phyloP scores from a whole-genome alignment of 2,113 vertebrate genomes.

The Sisor rabdophorus region DNA sequence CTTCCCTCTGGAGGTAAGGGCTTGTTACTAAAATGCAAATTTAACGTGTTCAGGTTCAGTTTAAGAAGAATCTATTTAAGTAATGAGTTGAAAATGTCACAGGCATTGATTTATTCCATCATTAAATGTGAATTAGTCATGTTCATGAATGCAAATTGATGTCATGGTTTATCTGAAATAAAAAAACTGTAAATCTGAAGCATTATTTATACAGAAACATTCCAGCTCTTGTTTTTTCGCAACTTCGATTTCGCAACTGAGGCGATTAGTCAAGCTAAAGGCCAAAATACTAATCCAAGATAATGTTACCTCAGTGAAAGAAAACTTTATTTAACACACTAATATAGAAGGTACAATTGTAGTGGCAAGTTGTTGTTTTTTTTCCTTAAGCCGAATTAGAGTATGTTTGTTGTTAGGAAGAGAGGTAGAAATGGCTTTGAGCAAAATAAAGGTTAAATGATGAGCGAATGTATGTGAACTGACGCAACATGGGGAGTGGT shows the following conservation, averaged over 20 bases:
- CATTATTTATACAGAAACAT: not conserved
- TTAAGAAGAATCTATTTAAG: not conserved
- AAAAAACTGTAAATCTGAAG: not conserved
- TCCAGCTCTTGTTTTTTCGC: not conserved
- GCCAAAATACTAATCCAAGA: not conserved
- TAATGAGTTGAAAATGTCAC: not conserved
- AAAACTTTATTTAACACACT: not conserved
- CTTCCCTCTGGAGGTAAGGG: conserved; percentile 79
- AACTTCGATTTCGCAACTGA: too few species aligned
- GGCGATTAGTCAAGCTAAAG: not conserved
- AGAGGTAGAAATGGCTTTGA: too few species aligned
- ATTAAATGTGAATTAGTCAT: not conserved
- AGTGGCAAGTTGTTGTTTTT: too few species aligned
- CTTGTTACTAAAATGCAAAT: not conserved
- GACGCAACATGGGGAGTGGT: too few species aligned
- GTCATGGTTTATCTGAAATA: not conserved
- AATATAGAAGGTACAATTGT: too few species aligned
- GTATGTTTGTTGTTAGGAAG: too few species aligned
- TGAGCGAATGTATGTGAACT: too few species aligned
- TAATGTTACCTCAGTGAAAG: not conserved
- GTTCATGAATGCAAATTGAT: not conserved
- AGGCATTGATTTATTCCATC: not conserved
- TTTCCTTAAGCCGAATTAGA: too few species aligned
- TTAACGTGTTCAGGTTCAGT: not conserved
- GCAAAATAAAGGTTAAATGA: too few species aligned